Evolutionary conservation across 2,113 vertebrate species (phyloP).

Genomic region (Amazona guildingii): DNA sequence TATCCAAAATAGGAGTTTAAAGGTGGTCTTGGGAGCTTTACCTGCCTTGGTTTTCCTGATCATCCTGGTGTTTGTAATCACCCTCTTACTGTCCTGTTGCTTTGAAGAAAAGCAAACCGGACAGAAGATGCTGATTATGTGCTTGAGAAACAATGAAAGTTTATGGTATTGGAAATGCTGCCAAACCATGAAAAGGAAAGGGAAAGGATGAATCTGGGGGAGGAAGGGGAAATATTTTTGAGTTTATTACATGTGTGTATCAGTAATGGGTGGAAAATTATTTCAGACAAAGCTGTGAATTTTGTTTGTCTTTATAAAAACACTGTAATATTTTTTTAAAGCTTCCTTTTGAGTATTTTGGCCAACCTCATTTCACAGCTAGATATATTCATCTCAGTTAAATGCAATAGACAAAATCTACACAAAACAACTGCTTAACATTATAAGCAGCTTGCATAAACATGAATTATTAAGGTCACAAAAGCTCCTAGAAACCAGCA

Average conservation of each 20-base stretch:
- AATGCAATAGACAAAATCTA: slow-evolving; percentile 22
- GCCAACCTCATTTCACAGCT: slow-evolving; percentile 17
- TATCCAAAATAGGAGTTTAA: not conserved
- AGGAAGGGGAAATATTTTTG: not conserved
- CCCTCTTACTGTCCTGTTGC: not conserved
- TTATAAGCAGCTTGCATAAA: slow-evolving; percentile 60
- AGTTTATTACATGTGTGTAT: not conserved
- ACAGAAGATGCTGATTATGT: not conserved
- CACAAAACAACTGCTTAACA: slow-evolving; percentile 43
- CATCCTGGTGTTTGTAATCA: not conserved
- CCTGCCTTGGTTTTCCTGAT: not conserved
- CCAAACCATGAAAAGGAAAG: slow-evolving; percentile 14
- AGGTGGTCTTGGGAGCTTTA: not conserved
- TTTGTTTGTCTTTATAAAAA: slow-evolving; percentile 23
- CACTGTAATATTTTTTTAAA: not conserved
- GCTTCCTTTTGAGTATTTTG: not conserved
- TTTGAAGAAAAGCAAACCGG: not conserved
- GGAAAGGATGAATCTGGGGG: not conserved
- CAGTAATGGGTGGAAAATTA: slow-evolving; percentile 11
- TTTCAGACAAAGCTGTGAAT: slow-evolving; percentile 35
- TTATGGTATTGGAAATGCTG: slow-evolving; percentile 1
- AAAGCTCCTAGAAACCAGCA: slow-evolving; percentile 43
- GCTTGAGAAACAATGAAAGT: slow-evolving; percentile 19
- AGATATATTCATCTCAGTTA: slow-evolving; percentile 23
- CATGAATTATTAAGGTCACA: slow-evolving; percentile 69